Base-by-base conservation (phyloP, 2,888 invertebrate genomes). In the Aspidiotus destructor region DNA sequence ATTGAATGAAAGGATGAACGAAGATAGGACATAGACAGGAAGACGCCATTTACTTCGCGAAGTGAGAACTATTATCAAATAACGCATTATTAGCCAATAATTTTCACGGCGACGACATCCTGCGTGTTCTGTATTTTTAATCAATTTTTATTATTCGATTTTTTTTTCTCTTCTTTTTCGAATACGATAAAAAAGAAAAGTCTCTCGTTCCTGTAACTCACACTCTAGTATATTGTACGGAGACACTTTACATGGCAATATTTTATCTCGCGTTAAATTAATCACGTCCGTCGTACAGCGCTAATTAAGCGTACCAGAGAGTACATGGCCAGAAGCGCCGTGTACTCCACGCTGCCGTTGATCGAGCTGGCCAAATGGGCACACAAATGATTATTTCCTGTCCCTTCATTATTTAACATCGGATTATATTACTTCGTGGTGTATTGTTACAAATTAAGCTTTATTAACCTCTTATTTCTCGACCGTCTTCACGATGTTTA, bases 341-440 rank as follows among this genome's bases (percentile, higher is more conserved):
- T 65, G 57, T 42, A 28, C 28, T 28, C 28, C 28, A 28, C 54
- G 57, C 55, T 41, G 10, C 57, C 15, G 65, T 55, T 58, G 65
- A 61, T 65, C 55, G 44, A 48, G 40, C 62, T 40, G 54, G 54
- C 53, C 54, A 65, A 65, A 65, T 55, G 65, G 55, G 55, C 17
- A 41, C 55, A 55, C 57, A 65, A 65, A 65, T 65, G 65, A 65
- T 65, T 55, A 65, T 57, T 65, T 65, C 65, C 65, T 65, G 65
- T 57, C 57, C 55, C n/a, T 65, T 57, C 44, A 65, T 65, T 65
- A 61, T 61, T 61, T 61, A 65, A 65, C 44, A 57, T 61, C 44
- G 57, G 65, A 55, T 55, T 52, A 62, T 62, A 62, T 52, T 62
- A 62, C 62, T 48, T 48, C 52, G 52, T 44, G 52, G 44, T 44